Evolutionary conservation across 2,888 invertebrate species (phyloP).

Genomic region (Uropetala carovei): DNA sequence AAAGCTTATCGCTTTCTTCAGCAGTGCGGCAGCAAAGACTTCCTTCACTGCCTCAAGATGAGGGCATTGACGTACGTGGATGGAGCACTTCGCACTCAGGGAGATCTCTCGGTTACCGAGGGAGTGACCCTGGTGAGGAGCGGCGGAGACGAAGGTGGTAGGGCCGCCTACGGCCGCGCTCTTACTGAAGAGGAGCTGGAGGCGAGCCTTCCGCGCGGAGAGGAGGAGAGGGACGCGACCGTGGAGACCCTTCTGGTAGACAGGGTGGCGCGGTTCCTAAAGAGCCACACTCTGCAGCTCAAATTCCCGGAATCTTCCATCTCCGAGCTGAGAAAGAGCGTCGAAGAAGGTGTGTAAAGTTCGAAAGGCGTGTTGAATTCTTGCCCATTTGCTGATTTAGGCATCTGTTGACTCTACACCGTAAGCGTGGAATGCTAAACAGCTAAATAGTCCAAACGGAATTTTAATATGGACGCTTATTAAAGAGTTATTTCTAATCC

Average conservation of each 20-base stretch:
- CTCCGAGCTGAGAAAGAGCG: constrained; percentile 85
- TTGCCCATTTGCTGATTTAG: too few species aligned
- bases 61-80: constrained; percentile 84
- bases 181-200: constrained; percentile 74
- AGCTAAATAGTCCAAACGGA: too few species aligned
- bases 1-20: constrained; percentile 83
- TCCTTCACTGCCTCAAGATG: constrained; percentile 86
- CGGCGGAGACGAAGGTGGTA: constrained; percentile 72
- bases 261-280: constrained; percentile 85
- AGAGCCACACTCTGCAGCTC: constrained; percentile 87
- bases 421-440: too few species aligned
- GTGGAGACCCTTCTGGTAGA: constrained; percentile 84
- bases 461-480: too few species aligned
- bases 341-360: constrained; percentile 85
- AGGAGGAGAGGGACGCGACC: constrained; percentile 84
- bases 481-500: too few species aligned
- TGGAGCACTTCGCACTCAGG: constrained; percentile 76
- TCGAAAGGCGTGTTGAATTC: neutral
- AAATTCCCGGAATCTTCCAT: constrained; percentile 86
- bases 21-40: constrained; percentile 83
- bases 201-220: constrained; percentile 79
- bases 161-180: constrained; percentile 73
- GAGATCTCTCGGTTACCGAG: constrained; percentile 80
- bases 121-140: constrained; percentile 79
- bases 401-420: too few species aligned